These are phyloP conservation scores for Calliphora vicina DNA, from an alignment of 1,140 invertebrate species.

Conservation along the genomic window DNA sequence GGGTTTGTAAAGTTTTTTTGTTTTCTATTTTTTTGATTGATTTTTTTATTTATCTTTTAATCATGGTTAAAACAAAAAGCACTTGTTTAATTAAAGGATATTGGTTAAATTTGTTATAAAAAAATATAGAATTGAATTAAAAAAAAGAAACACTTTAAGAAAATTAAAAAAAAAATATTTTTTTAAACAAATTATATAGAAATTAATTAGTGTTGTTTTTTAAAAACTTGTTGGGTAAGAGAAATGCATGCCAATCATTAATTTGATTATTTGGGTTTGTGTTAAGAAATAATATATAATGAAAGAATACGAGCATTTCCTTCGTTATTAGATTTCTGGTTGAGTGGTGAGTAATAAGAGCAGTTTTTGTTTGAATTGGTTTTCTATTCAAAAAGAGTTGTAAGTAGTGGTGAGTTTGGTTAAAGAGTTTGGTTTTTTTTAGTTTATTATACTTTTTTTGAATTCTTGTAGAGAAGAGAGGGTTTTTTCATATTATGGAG, in stretches of 20 bases:
- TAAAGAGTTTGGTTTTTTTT: neutral
- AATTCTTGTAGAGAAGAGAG: neutral
- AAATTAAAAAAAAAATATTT: neutral
- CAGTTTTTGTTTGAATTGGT: neutral
- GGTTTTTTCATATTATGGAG: neutral
- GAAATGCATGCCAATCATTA: neutral
- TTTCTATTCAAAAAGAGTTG: neutral
- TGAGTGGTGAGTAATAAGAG: neutral
- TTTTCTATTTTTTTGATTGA: neutral
- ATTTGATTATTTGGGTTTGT: neutral
- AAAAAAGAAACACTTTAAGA: neutral
- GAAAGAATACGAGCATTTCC: constrained; percentile 5
- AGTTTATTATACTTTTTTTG: neutral
- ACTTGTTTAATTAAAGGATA: neutral
- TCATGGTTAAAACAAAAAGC: neutral
- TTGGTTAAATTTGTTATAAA: neutral
- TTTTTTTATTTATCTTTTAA: constrained; percentile 14
- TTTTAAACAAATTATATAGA: constrained; percentile 8
- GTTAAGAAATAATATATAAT: neutral
- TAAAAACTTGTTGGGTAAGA: neutral
- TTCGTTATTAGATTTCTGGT: neutral
- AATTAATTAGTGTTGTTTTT: neutral
- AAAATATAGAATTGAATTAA: neutral
- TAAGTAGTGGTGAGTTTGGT: constrained; percentile 4
- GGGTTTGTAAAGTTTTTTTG: constrained; percentile 9